These are phyloP conservation scores for Adineta ricciae DNA, from an alignment of 2,888 invertebrate genomes.

Conservation along the genomic window DNA sequence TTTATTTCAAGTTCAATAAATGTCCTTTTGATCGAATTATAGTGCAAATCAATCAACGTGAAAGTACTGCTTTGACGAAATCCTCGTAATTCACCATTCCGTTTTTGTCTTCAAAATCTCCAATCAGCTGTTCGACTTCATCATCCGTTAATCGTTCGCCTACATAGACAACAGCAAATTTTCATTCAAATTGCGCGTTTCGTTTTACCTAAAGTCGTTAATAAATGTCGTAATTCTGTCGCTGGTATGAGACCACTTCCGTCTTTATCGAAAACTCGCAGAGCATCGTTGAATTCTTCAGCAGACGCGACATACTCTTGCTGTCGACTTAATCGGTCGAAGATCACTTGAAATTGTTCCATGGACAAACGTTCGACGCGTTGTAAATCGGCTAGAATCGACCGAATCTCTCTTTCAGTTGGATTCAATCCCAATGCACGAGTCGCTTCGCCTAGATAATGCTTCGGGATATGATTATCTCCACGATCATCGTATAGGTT, in stretches of 20 bases:
- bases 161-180: neutral
- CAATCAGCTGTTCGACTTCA: slow-evolving; percentile 78
- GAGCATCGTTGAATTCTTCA: slow-evolving; percentile 90
- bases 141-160: slow-evolving; percentile 94
- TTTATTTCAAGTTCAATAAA: too few relatives aligned
- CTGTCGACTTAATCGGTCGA: slow-evolving; percentile 70
- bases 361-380: slow-evolving; percentile 84
- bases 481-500: slow-evolving; percentile 92
- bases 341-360: slow-evolving; percentile 94
- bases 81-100: slow-evolving; percentile 92
- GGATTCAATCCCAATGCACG: slow-evolving; percentile 95
- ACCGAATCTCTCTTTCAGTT: slow-evolving; percentile 80
- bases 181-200: neutral
- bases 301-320: slow-evolving; percentile 51
- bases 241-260: slow-evolving; percentile 80
- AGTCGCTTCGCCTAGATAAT: slow-evolving; percentile 90
- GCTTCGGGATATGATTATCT: slow-evolving; percentile 93
- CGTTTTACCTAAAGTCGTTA: slow-evolving; percentile 65
- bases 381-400: neutral
- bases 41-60: neutral
- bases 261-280: slow-evolving; percentile 97
- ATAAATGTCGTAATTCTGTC: slow-evolving; percentile 87
- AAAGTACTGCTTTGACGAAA: neutral
- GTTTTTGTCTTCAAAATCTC: slow-evolving; percentile 93
- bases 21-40: too few relatives aligned